phyloP scores from a whole-genome alignment of 2,797 vertebrate species.

The Poeciliopsis turneri region DNA sequence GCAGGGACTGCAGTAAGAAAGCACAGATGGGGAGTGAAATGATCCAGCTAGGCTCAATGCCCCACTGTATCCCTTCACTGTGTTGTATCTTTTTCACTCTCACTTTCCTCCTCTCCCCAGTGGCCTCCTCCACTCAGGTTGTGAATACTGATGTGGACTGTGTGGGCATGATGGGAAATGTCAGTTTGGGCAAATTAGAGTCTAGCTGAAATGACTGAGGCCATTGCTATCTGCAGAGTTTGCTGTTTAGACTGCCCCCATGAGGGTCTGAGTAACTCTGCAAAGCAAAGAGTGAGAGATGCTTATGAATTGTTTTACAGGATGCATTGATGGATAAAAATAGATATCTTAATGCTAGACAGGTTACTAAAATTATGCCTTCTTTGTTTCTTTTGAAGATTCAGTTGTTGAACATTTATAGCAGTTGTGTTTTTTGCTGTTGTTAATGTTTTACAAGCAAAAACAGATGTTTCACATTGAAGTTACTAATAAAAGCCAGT shows the following conservation, averaged over 20 bases:
- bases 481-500: background rate
- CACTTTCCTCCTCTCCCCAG: conserved; percentile 46
- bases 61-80: conserved; percentile 53
- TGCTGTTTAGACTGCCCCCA: conserved; percentile 70
- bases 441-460: background rate
- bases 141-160: conserved; percentile 71
- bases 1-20: conserved; percentile 18
- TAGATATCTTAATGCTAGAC: background rate
- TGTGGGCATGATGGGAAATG: conserved; percentile 73
- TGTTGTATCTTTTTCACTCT: conserved; percentile 51
- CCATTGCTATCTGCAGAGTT: conserved; percentile 29
- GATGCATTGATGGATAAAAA: background rate
- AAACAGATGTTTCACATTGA: background rate
- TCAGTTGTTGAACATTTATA: background rate
- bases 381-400: background rate
- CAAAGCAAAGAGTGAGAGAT: conserved; percentile 32
- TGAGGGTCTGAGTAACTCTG: conserved; percentile 60
- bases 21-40: conserved; percentile 47
- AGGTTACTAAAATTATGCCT: background rate
- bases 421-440: background rate
- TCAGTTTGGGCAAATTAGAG: conserved; percentile 53
- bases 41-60: conserved; percentile 45
- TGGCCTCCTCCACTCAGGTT: conserved; percentile 57
- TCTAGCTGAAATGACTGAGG: conserved; percentile 24
- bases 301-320: background rate